phyloP scores from a whole-genome alignment of 2,113 vertebrate genomes.

The Dolichotis patagonum region DNA sequence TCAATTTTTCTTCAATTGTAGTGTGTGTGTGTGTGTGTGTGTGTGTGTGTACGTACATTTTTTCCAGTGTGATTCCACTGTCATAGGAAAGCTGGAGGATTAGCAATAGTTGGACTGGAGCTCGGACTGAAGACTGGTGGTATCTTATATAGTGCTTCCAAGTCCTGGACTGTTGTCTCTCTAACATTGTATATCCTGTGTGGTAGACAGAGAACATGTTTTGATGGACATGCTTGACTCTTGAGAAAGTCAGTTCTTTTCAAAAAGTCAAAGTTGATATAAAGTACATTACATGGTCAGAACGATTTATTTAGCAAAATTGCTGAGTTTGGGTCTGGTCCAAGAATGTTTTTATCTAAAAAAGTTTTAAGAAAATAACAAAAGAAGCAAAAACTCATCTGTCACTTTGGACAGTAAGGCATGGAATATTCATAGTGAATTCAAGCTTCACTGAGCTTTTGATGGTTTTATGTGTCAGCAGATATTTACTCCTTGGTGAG shows the following conservation, averaged over 20 bases:
- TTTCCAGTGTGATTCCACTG: not conserved
- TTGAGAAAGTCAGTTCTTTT: not conserved
- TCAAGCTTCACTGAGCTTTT: not conserved
- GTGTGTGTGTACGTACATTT: not conserved
- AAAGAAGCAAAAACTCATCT: not conserved
- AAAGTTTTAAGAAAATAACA: conserved; percentile 39
- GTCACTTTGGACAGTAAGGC: not conserved
- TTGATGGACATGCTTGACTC: not conserved
- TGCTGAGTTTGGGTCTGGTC: not conserved
- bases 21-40: not conserved
- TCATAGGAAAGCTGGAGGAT: not conserved
- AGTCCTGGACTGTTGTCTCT: no score
- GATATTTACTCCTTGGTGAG: not conserved
- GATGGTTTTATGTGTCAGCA: not conserved
- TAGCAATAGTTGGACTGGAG: not conserved
- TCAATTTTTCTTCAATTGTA: not conserved
- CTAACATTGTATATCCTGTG: not conserved
- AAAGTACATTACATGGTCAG: not conserved
- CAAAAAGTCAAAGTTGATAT: not conserved
- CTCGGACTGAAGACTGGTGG: no score
- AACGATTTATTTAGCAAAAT: conserved; percentile 23
- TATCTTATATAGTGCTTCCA: no score
- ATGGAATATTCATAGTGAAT: conserved; percentile 13
- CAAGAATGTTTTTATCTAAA: conserved; percentile 26
- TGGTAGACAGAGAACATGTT: not conserved